phyloP scores from a whole-genome alignment of 1,140 invertebrate species.

The Ooceraea biroi region DNA sequence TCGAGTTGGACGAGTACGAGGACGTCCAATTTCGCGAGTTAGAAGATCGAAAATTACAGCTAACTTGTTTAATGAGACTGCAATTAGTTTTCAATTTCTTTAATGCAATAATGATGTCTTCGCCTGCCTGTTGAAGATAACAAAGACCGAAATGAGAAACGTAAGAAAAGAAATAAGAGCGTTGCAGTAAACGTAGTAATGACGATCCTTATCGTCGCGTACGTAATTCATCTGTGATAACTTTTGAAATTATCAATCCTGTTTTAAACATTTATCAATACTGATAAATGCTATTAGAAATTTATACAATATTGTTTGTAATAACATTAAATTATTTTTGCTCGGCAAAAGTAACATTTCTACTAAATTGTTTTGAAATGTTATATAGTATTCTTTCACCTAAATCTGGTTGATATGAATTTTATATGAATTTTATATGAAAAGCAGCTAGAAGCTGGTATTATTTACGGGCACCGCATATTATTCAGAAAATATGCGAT shows the following conservation, averaged over 20 bases:
- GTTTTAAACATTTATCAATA: not conserved
- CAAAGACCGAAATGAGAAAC: not conserved
- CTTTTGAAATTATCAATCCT: not conserved
- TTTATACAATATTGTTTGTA: not conserved
- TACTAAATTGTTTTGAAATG: constrained; percentile 55
- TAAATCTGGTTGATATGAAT: constrained; percentile 61
- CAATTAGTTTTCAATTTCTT: constrained; percentile 67
- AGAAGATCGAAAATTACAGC: constrained; percentile 63
- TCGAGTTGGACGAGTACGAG: not conserved
- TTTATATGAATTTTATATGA: too few species aligned
- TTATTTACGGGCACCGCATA: constrained; percentile 82
- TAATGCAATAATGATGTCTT: constrained; percentile 46
- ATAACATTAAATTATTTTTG: not conserved
- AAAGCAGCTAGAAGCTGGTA: constrained; percentile 72
- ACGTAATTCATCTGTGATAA: not conserved
- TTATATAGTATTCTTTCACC: constrained; percentile 74
- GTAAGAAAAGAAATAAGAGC: not conserved
- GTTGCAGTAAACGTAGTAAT: not conserved
- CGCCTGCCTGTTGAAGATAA: constrained; percentile 21
- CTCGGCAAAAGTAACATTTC: not conserved
- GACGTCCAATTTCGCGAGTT: constrained; percentile 69
- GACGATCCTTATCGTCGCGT: not conserved
- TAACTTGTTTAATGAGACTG: constrained; percentile 64
- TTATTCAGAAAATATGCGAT: constrained; percentile 82
- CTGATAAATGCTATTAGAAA: not conserved